Evolutionary conservation across 2,113 vertebrate genomes (phyloP).

Genomic region (Xenopus borealis): DNA sequence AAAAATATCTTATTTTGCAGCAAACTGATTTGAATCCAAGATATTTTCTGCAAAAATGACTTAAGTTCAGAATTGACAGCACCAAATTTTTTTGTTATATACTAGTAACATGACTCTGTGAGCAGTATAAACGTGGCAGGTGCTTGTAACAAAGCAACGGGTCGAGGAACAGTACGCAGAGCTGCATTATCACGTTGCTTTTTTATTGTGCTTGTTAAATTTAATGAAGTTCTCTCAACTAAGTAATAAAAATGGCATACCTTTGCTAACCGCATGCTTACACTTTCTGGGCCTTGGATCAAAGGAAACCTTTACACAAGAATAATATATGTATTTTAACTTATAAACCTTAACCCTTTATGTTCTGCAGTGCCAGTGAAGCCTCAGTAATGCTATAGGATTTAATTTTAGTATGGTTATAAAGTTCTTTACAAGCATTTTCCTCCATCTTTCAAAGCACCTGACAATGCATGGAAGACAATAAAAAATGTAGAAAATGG

Average conservation of each 20-base stretch:
- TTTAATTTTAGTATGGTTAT: constrained; percentile 34
- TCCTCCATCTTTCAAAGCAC: constrained; percentile 5
- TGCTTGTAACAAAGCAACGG: constrained; percentile 1
- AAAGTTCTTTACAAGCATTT: constrained; percentile 24
- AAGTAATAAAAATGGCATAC: constrained; percentile 31
- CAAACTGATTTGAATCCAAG: too few species aligned
- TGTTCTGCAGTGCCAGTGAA: background rate
- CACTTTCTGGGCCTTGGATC: constrained; percentile 28
- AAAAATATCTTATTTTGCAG: too few species aligned
- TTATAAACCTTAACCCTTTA: constrained; percentile 28
- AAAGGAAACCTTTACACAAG: constrained; percentile 19
- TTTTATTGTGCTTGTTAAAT: constrained; percentile 45
- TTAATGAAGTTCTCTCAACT: constrained; percentile 40
- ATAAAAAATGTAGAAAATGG: constrained; percentile 5
- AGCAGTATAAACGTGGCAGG: constrained; percentile 10
- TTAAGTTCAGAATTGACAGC: too few species aligned
- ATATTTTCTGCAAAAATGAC: too few species aligned
- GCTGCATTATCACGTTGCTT: constrained; percentile 39
- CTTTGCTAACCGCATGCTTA: constrained; percentile 27
- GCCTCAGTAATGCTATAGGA: constrained; percentile 9
- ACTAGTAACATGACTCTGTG: background rate
- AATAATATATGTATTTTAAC: constrained; percentile 13
- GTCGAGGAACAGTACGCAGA: constrained; percentile 17
- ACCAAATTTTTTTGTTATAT: background rate
- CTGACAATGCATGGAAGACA: constrained; percentile 1